Evolutionary conservation across 1,140 invertebrate species (phyloP).

Genomic region (Cryptotermes secundus): DNA sequence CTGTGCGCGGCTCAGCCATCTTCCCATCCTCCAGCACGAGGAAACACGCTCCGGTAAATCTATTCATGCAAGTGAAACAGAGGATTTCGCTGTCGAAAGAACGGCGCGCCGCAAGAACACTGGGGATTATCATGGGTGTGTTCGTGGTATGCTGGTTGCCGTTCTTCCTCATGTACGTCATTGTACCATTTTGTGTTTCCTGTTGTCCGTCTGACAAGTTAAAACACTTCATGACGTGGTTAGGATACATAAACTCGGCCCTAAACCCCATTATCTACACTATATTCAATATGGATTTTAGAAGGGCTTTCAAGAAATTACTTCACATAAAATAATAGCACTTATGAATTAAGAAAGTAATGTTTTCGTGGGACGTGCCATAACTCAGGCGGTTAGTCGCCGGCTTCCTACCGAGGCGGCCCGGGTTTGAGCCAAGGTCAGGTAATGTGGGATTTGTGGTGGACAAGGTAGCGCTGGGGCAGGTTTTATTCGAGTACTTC

Average conservation of each 20-base stretch:
- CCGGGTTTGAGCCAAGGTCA: too few species aligned
- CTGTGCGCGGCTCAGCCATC: neutral
- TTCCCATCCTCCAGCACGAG: neutral
- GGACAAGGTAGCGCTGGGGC: too few species aligned
- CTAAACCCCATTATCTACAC: slow-evolving; percentile 97
- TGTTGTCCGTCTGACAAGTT: slow-evolving; percentile 72
- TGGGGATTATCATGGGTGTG: slow-evolving; percentile 93
- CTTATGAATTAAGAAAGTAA: neutral
- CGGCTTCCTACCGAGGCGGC: too few species aligned
- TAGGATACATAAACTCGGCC: slow-evolving; percentile 97
- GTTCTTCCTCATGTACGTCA: slow-evolving; percentile 94
- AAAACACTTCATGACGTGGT: slow-evolving; percentile 91
- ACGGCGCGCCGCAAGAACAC: slow-evolving; percentile 83
- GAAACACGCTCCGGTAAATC: slow-evolving; percentile 63
- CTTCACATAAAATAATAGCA: slow-evolving; percentile 57
- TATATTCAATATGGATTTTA: slow-evolving; percentile 96
- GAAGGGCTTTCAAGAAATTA: slow-evolving; percentile 87
- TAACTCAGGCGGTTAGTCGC: too few species aligned
- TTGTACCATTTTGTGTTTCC: slow-evolving; percentile 82
- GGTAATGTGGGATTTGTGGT: too few species aligned
- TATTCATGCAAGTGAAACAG: slow-evolving; percentile 92
- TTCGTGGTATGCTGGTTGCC: slow-evolving; percentile 97
- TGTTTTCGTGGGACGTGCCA: too few species aligned
- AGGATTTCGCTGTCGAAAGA: slow-evolving; percentile 90
- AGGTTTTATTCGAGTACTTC: too few species aligned